phyloP scores from a whole-genome alignment of 2,797 vertebrate genomes.

The Pantherophis alleghaniensis region DNA sequence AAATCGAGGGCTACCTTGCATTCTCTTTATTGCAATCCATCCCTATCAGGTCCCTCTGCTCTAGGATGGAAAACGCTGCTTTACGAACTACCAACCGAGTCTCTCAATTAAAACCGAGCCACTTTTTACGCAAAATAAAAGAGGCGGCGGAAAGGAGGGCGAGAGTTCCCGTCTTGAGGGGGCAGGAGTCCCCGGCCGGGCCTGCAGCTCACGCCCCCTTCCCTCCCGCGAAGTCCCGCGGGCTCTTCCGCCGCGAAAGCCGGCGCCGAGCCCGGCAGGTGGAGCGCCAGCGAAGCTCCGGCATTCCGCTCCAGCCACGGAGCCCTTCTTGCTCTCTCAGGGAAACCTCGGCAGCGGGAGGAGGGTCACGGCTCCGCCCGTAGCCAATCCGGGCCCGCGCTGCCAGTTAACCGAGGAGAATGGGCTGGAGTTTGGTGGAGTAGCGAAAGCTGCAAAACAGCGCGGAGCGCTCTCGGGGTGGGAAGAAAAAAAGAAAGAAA shows the following conservation, averaged over 20 bases:
- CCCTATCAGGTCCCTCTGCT: neutral
- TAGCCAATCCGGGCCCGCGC: constrained; percentile 74
- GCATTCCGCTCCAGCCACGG: neutral
- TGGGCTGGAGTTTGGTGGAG: constrained; percentile 75
- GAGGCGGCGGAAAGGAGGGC: neutral
- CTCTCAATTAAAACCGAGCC: neutral
- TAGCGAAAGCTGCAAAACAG: constrained; percentile 61
- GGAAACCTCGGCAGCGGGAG: constrained; percentile 66
- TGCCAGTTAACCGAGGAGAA: constrained; percentile 75
- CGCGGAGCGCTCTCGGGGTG: constrained; percentile 65
- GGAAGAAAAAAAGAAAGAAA: neutral
- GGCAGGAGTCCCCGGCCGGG: neutral
- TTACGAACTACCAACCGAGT: neutral
- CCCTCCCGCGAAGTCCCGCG: too few species aligned
- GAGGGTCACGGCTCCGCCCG: constrained; percentile 66
- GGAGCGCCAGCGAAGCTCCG: constrained; percentile 57
- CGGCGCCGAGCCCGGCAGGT: constrained; percentile 63
- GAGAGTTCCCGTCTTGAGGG: neutral
- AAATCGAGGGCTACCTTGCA: too few species aligned
- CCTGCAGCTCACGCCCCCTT: neutral
- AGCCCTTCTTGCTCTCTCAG: constrained; percentile 65
- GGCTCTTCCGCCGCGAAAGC: neutral
- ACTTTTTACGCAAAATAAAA: neutral
- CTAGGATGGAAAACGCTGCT: neutral
- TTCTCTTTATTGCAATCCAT: neutral